phyloP scores from a whole-genome alignment of 1,140 invertebrate genomes.

The Bacillus rossius region DNA sequence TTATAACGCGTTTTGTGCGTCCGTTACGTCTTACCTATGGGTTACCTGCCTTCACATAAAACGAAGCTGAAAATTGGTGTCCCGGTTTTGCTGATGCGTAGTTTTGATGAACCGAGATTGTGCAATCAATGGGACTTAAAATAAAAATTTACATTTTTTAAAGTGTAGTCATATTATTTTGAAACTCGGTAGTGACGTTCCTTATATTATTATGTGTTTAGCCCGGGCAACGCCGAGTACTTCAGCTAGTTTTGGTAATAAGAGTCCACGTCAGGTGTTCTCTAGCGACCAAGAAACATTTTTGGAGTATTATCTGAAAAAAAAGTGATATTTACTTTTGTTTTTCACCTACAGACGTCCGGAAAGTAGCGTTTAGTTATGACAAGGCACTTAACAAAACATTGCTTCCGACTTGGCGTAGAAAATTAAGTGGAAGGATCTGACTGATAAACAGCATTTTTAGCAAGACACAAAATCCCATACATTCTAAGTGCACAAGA shows the following conservation, averaged over 20 bases:
- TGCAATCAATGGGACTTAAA: too few relatives aligned
- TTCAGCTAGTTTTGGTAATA: not conserved
- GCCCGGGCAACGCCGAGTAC: too few relatives aligned
- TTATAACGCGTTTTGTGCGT: too few relatives aligned
- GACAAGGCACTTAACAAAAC: constrained; percentile 5
- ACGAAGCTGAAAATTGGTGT: too few relatives aligned
- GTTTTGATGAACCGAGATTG: too few relatives aligned
- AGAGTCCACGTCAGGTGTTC: constrained; percentile 1
- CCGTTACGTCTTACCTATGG: too few relatives aligned
- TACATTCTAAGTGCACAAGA: constrained; percentile 39
- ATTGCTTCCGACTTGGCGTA: constrained; percentile 19
- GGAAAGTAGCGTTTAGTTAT: constrained; percentile 17
- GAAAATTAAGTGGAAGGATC: constrained; percentile 27
- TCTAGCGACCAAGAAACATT: not conserved
- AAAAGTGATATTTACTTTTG: constrained; percentile 31
- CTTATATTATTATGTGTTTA: too few relatives aligned
- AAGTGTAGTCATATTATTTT: too few relatives aligned
- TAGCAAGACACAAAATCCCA: constrained; percentile 36
- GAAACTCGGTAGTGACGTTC: too few relatives aligned
- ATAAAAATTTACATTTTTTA: too few relatives aligned
- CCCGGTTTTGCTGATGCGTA: too few relatives aligned
- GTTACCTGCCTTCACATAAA: too few relatives aligned
- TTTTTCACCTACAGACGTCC: constrained; percentile 25
- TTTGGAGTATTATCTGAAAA: constrained; percentile 6
- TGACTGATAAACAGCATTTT: constrained; percentile 39